Conservation (phyloP, 2,797 vertebrate species). For the Rhinichthys osculus region DNA sequence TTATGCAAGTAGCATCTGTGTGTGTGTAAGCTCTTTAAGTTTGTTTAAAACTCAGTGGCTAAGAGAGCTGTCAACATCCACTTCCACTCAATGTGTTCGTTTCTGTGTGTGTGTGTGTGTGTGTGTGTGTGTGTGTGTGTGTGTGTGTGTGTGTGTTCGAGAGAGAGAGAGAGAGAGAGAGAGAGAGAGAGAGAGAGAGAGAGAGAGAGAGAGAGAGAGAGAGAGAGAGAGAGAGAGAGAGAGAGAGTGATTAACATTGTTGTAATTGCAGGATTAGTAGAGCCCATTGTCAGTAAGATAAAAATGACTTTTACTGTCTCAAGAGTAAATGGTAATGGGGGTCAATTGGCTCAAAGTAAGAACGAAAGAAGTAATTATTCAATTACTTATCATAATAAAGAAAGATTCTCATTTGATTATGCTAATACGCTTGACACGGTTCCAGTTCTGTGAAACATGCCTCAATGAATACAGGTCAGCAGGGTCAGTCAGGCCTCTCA, state of each 20-base stretch:
- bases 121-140: background rate
- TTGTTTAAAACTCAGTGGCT: slow-evolving; percentile 51
- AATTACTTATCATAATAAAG: slow-evolving; percentile 70
- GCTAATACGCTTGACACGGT: slow-evolving; percentile 63
- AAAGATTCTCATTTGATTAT: slow-evolving; percentile 60
- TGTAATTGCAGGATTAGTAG: slow-evolving; percentile 58
- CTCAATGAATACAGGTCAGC: slow-evolving; percentile 40
- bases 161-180: too few species aligned
- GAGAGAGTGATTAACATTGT: slow-evolving; percentile 37
- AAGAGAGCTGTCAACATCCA: slow-evolving; percentile 50
- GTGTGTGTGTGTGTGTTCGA: too few species aligned
- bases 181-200: background rate
- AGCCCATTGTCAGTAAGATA: slow-evolving; percentile 48
- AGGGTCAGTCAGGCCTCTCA: slow-evolving; percentile 11
- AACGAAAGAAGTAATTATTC: slow-evolving; percentile 65
- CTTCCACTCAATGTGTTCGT: background rate
- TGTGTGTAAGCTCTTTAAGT: slow-evolving; percentile 19
- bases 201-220: background rate
- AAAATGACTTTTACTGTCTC: slow-evolving; percentile 43
- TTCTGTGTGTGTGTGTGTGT: background rate
- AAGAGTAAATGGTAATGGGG: slow-evolving; percentile 57
- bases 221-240: background rate
- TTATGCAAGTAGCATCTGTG: background rate
- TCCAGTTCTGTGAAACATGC: slow-evolving; percentile 59
- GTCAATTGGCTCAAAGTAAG: slow-evolving; percentile 63